Evolutionary conservation across 2,888 invertebrate species (phyloP).

Genomic region (Sminthurides aquaticus): DNA sequence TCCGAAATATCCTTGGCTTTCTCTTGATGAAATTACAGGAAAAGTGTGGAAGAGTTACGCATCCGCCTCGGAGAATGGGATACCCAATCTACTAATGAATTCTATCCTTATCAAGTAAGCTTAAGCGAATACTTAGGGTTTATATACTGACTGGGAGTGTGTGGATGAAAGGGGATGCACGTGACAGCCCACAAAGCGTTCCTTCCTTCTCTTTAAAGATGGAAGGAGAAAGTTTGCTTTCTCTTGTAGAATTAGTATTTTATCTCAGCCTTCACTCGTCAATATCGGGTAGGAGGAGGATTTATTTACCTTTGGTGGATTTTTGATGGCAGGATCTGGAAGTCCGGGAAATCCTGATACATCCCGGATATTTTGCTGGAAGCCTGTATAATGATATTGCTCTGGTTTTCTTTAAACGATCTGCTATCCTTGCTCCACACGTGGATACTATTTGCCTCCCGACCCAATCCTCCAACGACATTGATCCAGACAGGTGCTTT

Average conservation of each 20-base stretch:
- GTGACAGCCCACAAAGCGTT: too few species aligned
- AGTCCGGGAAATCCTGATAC: conserved; percentile 47
- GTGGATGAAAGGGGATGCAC: too few species aligned
- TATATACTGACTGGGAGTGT: too few species aligned
- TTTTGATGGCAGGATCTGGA: conserved; percentile 39
- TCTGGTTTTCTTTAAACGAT: conserved; percentile 57
- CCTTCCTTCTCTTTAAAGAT: too few species aligned
- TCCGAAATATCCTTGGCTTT: neutral
- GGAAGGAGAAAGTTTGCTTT: too few species aligned
- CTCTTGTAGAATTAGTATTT: too few species aligned
- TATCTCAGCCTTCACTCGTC: too few species aligned
- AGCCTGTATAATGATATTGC: conserved; percentile 70
- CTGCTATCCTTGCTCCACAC: conserved; percentile 59
- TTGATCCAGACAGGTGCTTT: conserved; percentile 55
- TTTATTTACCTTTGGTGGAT: too few species aligned
- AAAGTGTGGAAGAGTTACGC: conserved; percentile 47
- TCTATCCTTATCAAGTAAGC: conserved; percentile 60
- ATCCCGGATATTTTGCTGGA: conserved; percentile 59
- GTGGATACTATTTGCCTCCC: conserved; percentile 65
- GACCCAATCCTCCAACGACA: conserved; percentile 47
- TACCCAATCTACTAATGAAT: conserved; percentile 63
- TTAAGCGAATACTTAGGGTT: conserved; percentile 5
- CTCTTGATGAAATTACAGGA: conserved; percentile 20
- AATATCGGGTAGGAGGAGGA: too few species aligned
- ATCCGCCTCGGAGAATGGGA: conserved; percentile 76